phyloP scores from a whole-genome alignment of 2,113 vertebrate species.

The Plestiodon gilberti region DNA sequence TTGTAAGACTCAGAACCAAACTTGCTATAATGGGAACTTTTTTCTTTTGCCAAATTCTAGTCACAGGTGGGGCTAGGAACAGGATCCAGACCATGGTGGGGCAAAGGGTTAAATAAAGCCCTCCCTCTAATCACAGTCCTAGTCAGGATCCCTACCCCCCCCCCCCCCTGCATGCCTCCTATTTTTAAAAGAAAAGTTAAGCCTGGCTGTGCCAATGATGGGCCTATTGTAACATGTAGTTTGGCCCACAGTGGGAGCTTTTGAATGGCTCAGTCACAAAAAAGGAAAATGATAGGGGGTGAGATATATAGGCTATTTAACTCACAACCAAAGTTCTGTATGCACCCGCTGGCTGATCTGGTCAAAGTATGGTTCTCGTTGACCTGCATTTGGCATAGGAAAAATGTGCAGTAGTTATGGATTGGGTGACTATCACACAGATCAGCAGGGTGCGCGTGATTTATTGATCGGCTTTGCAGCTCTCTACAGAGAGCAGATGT shows the following conservation, averaged over 20 bases:
- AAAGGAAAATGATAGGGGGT: slow-evolving; percentile 50
- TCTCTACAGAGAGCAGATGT: slow-evolving; percentile 40
- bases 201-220: no score
- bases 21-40: no score
- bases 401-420: slow-evolving; percentile 60
- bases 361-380: slow-evolving; percentile 64
- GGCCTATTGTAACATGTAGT: no score
- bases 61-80: no score
- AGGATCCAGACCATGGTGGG: no score
- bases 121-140: no score
- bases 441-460: slow-evolving; percentile 52
- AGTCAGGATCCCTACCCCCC: no score
- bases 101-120: no score
- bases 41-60: no score
- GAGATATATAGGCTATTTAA: slow-evolving; percentile 44
- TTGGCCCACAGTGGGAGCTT: slow-evolving; percentile 36
- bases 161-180: no score
- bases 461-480: slow-evolving; percentile 68
- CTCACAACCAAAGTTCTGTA: slow-evolving; percentile 59
- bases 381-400: slow-evolving; percentile 61
- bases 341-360: slow-evolving; percentile 58
- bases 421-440: slow-evolving; percentile 67
- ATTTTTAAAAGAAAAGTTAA: no score
- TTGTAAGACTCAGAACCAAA: no score
- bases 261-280: not conserved